Base-by-base conservation (phyloP, 2,888 invertebrate genomes). In the Drosophila sordidapex region DNA sequence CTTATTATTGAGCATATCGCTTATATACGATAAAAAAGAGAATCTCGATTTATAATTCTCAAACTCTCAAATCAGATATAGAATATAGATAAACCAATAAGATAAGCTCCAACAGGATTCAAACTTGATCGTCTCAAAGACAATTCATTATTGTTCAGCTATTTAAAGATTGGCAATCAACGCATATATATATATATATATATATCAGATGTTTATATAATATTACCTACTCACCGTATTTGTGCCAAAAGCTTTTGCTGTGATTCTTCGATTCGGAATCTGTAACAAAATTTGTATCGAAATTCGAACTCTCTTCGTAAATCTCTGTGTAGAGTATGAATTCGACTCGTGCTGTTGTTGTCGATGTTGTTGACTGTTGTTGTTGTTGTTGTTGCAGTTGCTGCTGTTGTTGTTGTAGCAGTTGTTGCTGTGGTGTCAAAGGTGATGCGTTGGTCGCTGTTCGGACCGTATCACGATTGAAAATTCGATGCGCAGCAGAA, bases 161-260 rank as follows among this genome's bases (percentile, higher is more conserved):
- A 5, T 43, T 11, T 43, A 11, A 21, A 21, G 11, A 21, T 43
- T 43, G 5, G 11, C 46, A 46, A 15, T 46, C 21, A 13, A 13
- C 13, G 13, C 43, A 21, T 46, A 7, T 25, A 10, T 2, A 18
- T 46, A 46, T 48, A 15, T 25, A 13, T 13, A 49, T 25, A 27
- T 27, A 68, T 2, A 51, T 31, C n/a, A 7, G 6, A 7, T 6
- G 11, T 18, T 60, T 66, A 38, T 31, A 66, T 71, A 80, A 76
- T 83, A 86, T 88, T 90, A 90, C 85, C 83, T 88, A 92, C 93
- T 93, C 90, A 92, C 93, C 92, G 90, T 90, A 91, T 88, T 91
- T 90, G 77, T 90, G 91, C 90, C 88, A 90, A 80, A 92, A 87
- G 48, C 73, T 85, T 57, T 80, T 53, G 60, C 52, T 70, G 64